phyloP scores from a whole-genome alignment of 2,113 vertebrate genomes.

The Excalfactoria chinensis region DNA sequence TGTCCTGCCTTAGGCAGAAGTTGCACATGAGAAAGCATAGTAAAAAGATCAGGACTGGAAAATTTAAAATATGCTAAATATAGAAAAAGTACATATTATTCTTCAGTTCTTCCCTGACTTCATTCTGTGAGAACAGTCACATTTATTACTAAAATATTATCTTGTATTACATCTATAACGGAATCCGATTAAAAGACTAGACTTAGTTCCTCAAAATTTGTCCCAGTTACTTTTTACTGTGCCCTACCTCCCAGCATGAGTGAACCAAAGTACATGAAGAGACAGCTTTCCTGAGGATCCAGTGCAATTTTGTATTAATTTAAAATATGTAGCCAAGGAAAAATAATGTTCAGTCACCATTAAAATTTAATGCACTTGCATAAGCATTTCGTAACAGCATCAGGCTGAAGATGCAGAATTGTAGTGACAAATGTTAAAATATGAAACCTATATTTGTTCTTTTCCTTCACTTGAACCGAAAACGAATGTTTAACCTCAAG shows the following conservation, averaged over 20 bases:
- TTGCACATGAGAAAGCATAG: background rate
- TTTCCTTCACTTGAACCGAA: background rate
- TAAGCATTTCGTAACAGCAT: background rate
- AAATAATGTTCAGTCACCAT: slow-evolving; percentile 28
- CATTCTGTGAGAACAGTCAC: background rate
- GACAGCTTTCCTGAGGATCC: background rate
- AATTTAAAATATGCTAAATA: fast-evolving
- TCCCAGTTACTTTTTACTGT: background rate
- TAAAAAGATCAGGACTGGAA: background rate
- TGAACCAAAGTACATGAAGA: background rate
- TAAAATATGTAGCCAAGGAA: slow-evolving; percentile 16
- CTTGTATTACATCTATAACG: background rate
- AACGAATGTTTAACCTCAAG: slow-evolving; percentile 8
- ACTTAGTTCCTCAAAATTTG: background rate
- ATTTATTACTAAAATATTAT: background rate
- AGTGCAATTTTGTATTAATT: slow-evolving; percentile 31
- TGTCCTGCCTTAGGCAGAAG: background rate
- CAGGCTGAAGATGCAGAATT: background rate
- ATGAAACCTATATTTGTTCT: slow-evolving; percentile 2
- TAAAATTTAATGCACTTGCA: slow-evolving; percentile 25
- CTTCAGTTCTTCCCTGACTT: background rate
- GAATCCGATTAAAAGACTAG: background rate
- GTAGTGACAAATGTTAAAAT: slow-evolving; percentile 4
- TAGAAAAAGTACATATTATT: background rate
- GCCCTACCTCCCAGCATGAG: background rate